Conservation (phyloP, 2,888 invertebrate species). For the Chrysodeixis includens region DNA sequence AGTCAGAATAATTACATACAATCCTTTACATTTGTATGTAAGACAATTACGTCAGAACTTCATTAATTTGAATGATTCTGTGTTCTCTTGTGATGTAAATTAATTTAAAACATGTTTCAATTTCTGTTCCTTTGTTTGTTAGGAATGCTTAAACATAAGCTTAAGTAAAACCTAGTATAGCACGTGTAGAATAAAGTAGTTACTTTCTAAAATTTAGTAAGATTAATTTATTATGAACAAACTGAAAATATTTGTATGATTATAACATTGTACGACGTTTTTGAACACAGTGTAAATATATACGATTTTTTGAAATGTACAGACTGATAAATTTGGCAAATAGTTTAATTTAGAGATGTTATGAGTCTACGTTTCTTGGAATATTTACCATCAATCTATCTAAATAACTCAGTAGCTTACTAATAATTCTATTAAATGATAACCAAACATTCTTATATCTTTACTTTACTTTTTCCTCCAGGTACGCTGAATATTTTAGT, state of each 20-base stretch:
- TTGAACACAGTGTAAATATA: too few relatives aligned
- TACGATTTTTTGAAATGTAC: too few relatives aligned
- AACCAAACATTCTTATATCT: too few relatives aligned
- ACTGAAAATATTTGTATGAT: too few relatives aligned
- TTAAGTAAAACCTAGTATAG: conserved; percentile 1
- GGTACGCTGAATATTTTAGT: not conserved
- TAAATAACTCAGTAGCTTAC: too few relatives aligned
- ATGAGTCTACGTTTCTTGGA: too few relatives aligned
- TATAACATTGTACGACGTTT: too few relatives aligned
- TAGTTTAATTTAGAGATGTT: too few relatives aligned
- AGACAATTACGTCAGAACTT: conserved; percentile 7
- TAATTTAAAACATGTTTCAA: conserved; percentile 22
- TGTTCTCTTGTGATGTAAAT: conserved; percentile 22
- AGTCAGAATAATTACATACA: conserved; percentile 25
- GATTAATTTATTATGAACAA: too few relatives aligned
- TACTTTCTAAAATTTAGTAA: not conserved
- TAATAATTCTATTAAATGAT: too few relatives aligned
- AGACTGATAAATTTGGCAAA: too few relatives aligned
- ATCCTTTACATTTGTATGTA: conserved; percentile 22
- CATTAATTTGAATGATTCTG: conserved; percentile 23
- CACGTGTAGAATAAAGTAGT: not conserved
- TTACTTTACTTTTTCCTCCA: not conserved
- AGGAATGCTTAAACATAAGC: conserved; percentile 12
- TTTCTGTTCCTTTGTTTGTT: conserved; percentile 8
- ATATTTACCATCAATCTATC: too few relatives aligned